These are phyloP conservation scores for Ochotona princeps DNA, from an alignment of 2,113 vertebrate species.

Conservation along the genomic window DNA sequence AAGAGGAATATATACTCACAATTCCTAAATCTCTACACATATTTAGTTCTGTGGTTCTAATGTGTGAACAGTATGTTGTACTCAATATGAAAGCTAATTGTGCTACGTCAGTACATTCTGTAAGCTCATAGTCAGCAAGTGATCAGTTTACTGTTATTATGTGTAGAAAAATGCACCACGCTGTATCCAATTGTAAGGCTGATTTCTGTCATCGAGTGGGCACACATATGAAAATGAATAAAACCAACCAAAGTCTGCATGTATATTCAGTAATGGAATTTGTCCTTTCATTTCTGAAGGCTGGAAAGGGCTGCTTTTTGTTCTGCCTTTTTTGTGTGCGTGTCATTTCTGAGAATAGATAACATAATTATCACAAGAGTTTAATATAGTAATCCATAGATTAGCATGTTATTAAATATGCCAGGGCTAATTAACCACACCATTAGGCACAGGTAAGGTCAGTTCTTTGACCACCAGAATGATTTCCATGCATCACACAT, in stretches of 20 bases:
- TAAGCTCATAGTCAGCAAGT: slow-evolving; percentile 57
- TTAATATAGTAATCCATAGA: slow-evolving; percentile 37
- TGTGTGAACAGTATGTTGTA: slow-evolving; percentile 42
- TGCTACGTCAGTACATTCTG: slow-evolving; percentile 34
- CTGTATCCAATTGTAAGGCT: slow-evolving; percentile 44
- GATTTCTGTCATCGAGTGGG: slow-evolving; percentile 21
- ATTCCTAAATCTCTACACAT: slow-evolving; percentile 35
- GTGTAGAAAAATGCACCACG: slow-evolving; percentile 60
- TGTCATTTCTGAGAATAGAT: slow-evolving; percentile 51
- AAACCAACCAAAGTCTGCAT: slow-evolving; percentile 35
- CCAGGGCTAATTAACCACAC: slow-evolving; percentile 47
- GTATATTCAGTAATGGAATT: slow-evolving; percentile 37
- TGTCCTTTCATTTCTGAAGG: slow-evolving; percentile 55
- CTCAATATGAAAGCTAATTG: slow-evolving; percentile 26
- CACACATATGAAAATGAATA: slow-evolving; percentile 35
- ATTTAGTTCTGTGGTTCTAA: slow-evolving; percentile 58
- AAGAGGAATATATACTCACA: slow-evolving; percentile 59
- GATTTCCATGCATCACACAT: slow-evolving; percentile 71
- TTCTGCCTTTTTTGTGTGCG: not conserved
- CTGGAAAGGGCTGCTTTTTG: slow-evolving; percentile 55
- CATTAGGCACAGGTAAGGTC: slow-evolving; percentile 77
- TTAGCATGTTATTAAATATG: slow-evolving; percentile 44
- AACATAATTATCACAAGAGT: slow-evolving; percentile 57
- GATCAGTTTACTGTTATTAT: slow-evolving; percentile 64
- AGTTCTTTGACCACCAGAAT: slow-evolving; percentile 71